These are phyloP conservation scores for Euplexia lucipara DNA, from an alignment of 2,888 invertebrate species.

Conservation along the genomic window DNA sequence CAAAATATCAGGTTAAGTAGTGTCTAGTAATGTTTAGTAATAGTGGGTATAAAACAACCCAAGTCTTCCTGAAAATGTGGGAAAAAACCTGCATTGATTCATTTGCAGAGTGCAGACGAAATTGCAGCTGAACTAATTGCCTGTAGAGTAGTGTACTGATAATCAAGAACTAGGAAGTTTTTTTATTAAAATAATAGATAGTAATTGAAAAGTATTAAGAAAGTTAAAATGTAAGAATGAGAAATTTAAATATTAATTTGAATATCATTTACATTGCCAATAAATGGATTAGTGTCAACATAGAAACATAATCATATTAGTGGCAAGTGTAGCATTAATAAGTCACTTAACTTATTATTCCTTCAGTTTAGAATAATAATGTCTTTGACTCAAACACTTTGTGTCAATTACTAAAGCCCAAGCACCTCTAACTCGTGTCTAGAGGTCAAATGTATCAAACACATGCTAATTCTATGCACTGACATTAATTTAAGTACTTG, in stretches of 20 bases:
- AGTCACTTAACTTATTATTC: conserved; percentile 46
- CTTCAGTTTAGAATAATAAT: conserved; percentile 30
- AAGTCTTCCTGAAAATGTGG: not conserved
- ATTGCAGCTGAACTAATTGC: not conserved
- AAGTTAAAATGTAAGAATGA: too few species aligned
- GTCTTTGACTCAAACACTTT: conserved; percentile 11
- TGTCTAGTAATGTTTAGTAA: too few species aligned
- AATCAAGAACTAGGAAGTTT: too few species aligned
- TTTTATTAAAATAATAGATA: too few species aligned
- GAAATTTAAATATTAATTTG: not conserved
- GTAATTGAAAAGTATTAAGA: too few species aligned
- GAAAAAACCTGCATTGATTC: not conserved
- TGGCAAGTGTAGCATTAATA: conserved; percentile 18
- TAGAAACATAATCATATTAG: conserved; percentile 40
- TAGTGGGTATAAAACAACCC: not conserved
- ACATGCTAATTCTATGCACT: conserved; percentile 18
- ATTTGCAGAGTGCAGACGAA: not conserved
- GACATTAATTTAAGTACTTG: conserved; percentile 10
- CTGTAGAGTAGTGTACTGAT: not conserved
- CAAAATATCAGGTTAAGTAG: too few species aligned
- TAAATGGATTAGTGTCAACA: conserved; percentile 32
- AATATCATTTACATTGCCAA: not conserved
- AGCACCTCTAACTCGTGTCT: conserved; percentile 12
- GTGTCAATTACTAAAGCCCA: conserved; percentile 44
- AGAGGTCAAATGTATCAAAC: conserved; percentile 45